Conservation (phyloP, 2,888 invertebrate species). For the Hydraecia micacea region DNA sequence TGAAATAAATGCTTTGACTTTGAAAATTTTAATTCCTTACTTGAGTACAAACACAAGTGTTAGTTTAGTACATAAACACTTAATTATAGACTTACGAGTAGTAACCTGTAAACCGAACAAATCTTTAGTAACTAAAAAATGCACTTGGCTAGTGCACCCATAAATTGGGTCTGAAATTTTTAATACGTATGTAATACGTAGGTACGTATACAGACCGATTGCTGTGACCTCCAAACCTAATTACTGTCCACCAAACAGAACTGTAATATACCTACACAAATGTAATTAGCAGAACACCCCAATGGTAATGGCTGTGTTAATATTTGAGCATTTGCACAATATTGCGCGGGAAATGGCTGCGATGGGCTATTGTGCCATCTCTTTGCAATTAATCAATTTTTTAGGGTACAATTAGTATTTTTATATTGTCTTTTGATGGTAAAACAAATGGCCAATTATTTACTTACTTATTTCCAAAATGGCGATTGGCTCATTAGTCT, state of each 20-base stretch:
- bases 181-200: neutral
- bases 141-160: neutral
- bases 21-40: no score
- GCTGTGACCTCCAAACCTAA: slow-evolving; percentile 11
- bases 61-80: neutral
- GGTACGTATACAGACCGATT: neutral
- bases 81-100: no score
- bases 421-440: slow-evolving; percentile 18
- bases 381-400: slow-evolving; percentile 51
- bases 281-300: slow-evolving; percentile 50
- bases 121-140: no score
- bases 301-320: slow-evolving; percentile 47
- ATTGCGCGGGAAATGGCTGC: slow-evolving; percentile 9
- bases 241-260: slow-evolving; percentile 22
- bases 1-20: neutral
- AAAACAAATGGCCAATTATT: neutral
- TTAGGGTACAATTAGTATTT: slow-evolving; percentile 25
- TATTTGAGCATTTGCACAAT: slow-evolving; percentile 51
- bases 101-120: no score
- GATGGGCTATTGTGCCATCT: slow-evolving; percentile 10
- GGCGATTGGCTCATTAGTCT: slow-evolving; percentile 10
- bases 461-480: neutral
- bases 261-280: slow-evolving; percentile 25
- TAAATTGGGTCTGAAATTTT: neutral
- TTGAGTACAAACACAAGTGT: neutral